phyloP scores from a whole-genome alignment of 2,797 vertebrate genomes.

The Carduelis carduelis region DNA sequence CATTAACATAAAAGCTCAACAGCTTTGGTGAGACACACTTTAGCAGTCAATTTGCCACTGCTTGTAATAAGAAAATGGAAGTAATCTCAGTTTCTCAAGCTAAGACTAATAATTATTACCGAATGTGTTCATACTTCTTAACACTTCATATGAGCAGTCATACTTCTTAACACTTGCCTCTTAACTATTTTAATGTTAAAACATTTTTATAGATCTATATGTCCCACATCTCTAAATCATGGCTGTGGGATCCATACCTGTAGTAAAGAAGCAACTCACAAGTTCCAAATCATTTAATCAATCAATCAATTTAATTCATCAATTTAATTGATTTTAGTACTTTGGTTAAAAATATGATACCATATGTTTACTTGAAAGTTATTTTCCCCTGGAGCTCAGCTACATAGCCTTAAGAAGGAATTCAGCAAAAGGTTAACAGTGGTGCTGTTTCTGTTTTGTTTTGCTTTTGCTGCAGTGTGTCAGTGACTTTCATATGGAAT shows the following conservation, averaged over 20 bases:
- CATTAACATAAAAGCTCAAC: not conserved
- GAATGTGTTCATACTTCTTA: not conserved
- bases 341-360: not conserved
- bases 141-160: too few relatives aligned
- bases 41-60: not conserved
- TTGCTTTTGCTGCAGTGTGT: constrained; percentile 20
- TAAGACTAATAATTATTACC: not conserved
- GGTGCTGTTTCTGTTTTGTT: not conserved
- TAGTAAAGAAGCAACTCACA: not conserved
- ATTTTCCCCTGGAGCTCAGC: not conserved
- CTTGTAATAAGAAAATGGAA: not conserved
- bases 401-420: not conserved
- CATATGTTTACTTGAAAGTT: not conserved
- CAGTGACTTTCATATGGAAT: not conserved
- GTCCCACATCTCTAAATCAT: not conserved
- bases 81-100: not conserved
- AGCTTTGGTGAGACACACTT: not conserved
- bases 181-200: not conserved
- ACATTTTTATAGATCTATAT: not conserved
- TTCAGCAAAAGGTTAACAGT: not conserved
- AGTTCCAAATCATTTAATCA: not conserved
- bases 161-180: not conserved
- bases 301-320: too few relatives aligned
- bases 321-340: not conserved
- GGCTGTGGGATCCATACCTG: not conserved